Percentiles rank a stretch among this genome's conserved stretches.
Evolutionary conservation across 2,888 invertebrate species (phyloP).

Genomic region (Bembecia ichneumoniformis): DNA sequence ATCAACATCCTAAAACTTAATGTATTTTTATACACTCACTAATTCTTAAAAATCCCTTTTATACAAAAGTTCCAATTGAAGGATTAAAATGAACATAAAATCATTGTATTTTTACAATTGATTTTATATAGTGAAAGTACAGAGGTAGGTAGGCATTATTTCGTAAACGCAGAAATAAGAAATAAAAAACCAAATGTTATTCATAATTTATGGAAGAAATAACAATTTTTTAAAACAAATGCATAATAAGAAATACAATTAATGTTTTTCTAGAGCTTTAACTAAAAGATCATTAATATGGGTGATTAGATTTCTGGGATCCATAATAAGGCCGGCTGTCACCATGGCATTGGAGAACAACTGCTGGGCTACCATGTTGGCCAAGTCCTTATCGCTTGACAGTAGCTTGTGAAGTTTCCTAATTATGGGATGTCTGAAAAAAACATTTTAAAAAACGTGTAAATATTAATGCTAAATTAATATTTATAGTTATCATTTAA

Average conservation of each 20-base stretch:
- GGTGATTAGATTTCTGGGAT: slow-evolving; percentile 87
- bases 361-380: slow-evolving; percentile 88
- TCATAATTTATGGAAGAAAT: too few relatives aligned
- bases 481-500: background rate
- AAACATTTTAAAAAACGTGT: slow-evolving; percentile 5
- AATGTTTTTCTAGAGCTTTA: slow-evolving; percentile 85
- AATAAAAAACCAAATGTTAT: too few relatives aligned
- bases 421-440: slow-evolving; percentile 87
- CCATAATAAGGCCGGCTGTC: slow-evolving; percentile 92
- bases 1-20: too few relatives aligned
- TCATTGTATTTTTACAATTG: too few relatives aligned
- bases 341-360: slow-evolving; percentile 96
- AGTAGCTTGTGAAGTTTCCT: slow-evolving; percentile 87
- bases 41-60: too few relatives aligned
- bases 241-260: slow-evolving; percentile 6
- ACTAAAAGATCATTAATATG: slow-evolving; percentile 90
- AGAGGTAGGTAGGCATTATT: too few relatives aligned
- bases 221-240: too few relatives aligned
- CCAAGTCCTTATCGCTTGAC: slow-evolving; percentile 82
- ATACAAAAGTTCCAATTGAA: too few relatives aligned
- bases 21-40: too few relatives aligned
- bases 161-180: too few relatives aligned
- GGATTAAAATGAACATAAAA: too few relatives aligned
- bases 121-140: too few relatives aligned
- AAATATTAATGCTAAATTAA: background rate